A percentile compares a stretch with the other conserved stretches of the same genome.
Evolutionary conservation across 1,140 invertebrate genomes (phyloP).

Genomic region (Bicyclus anynana): DNA sequence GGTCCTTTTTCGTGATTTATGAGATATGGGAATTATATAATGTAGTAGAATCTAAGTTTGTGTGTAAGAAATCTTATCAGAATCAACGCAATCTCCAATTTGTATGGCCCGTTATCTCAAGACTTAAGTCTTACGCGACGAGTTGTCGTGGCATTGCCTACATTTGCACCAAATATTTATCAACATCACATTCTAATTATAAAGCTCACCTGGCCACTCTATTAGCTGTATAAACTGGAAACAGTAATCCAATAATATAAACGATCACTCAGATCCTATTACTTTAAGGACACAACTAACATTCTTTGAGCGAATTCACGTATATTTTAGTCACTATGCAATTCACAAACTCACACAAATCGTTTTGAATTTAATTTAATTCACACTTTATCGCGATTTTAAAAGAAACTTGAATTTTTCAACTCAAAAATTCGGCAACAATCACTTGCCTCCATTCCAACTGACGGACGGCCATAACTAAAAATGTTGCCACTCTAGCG

Average conservation of each 20-base stretch:
- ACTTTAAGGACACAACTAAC: conserved; percentile 65
- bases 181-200: conserved; percentile 16
- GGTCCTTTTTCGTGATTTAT: not conserved
- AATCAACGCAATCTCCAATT: conserved; percentile 60
- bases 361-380: conserved; percentile 42
- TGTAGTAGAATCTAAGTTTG: conserved; percentile 9
- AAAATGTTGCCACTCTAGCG: conserved; percentile 59
- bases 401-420: conserved; percentile 54
- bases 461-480: conserved; percentile 70
- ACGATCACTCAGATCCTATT: conserved; percentile 69
- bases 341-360: conserved; percentile 57
- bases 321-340: conserved; percentile 48
- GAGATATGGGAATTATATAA: conserved; percentile 15
- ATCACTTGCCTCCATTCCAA: conserved; percentile 51
- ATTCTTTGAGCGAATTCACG: conserved; percentile 56
- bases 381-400: conserved; percentile 51
- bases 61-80: conserved; percentile 58
- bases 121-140: conserved; percentile 43
- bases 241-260: conserved; percentile 71
- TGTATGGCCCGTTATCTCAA: conserved; percentile 67
- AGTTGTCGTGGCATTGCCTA: conserved; percentile 56
- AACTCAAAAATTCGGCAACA: conserved; percentile 57
- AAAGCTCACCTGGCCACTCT: conserved; percentile 53
- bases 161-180: conserved; percentile 21
- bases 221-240: conserved; percentile 61